Conservation (phyloP, 2,888 invertebrate genomes). For the Acrobasis repandana region DNA sequence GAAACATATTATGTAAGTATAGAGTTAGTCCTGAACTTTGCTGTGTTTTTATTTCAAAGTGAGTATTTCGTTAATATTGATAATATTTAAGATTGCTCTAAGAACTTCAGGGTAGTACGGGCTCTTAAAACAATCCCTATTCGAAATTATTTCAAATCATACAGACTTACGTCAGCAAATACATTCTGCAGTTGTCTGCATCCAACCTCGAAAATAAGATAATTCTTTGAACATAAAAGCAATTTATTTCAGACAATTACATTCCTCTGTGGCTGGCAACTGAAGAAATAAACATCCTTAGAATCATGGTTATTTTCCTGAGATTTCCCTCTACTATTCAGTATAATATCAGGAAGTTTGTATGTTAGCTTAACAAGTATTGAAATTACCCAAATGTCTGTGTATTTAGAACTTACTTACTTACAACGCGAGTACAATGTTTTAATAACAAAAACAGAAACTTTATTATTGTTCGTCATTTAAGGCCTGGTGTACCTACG, state of each 20-base stretch:
- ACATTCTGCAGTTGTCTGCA: not conserved
- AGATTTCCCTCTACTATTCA: conserved; percentile 3
- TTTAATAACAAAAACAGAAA: conserved; percentile 8
- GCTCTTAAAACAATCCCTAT: too few relatives aligned
- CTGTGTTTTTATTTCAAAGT: too few relatives aligned
- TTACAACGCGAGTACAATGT: conserved; percentile 11
- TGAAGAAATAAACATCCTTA: not conserved
- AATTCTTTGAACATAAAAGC: conserved; percentile 4
- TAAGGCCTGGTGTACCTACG: too few relatives aligned
- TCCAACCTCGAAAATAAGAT: not conserved
- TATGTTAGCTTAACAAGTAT: conserved; percentile 10
- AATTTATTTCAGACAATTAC: conserved; percentile 8
- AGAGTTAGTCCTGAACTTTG: too few relatives aligned
- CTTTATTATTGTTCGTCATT: not conserved
- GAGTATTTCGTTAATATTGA: too few relatives aligned
- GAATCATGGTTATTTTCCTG: not conserved
- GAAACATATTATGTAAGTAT: too few relatives aligned
- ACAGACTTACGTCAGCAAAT: not conserved
- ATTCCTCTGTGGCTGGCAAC: not conserved
- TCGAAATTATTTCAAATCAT: too few relatives aligned
- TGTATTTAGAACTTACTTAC: conserved; percentile 12
- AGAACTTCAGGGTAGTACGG: too few relatives aligned
- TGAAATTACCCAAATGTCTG: not conserved
- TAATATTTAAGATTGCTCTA: too few relatives aligned
- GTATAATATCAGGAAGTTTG: conserved; percentile 2